phyloP scores from a whole-genome alignment of 2,888 invertebrate genomes.

The Agrotis segetum region DNA sequence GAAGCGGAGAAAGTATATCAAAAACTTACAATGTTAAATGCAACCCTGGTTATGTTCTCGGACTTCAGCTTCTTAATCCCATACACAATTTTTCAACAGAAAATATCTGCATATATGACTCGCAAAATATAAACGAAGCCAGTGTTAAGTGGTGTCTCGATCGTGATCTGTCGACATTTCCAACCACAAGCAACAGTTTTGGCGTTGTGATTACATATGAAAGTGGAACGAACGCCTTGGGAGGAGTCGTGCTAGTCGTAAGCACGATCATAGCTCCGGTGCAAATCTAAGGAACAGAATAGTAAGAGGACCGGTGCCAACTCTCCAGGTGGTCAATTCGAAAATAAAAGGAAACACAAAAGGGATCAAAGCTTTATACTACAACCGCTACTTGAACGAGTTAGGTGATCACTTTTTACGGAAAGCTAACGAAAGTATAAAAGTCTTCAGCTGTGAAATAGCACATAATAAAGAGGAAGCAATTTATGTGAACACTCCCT shows the following conservation, averaged over 20 bases:
- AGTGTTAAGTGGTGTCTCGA: conserved; percentile 95
- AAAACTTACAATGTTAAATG: conserved; percentile 92
- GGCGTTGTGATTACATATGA: conserved; percentile 95
- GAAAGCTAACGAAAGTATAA: conserved; percentile 96
- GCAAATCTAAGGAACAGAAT: conserved; percentile 94
- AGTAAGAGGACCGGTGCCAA: conserved; percentile 95
- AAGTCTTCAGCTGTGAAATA: conserved; percentile 95
- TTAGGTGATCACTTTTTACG: conserved; percentile 96
- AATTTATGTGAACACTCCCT: conserved; percentile 95
- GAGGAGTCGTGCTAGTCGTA: conserved; percentile 95
- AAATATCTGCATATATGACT: conserved; percentile 95
- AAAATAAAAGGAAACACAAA: conserved; percentile 95
- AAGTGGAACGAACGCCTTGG: conserved; percentile 95
- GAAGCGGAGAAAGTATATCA: conserved; percentile 89
- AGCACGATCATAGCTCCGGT: conserved; percentile 94
- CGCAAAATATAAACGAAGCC: conserved; percentile 92
- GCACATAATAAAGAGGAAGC: conserved; percentile 95
- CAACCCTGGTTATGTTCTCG: conserved; percentile 96
- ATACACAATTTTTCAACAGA: conserved; percentile 97
- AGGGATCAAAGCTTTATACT: conserved; percentile 96
- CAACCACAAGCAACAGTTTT: conserved; percentile 96
- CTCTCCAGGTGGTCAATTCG: conserved; percentile 93
- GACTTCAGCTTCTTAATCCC: conserved; percentile 97
- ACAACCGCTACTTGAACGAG: conserved; percentile 96
- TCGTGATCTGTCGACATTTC: conserved; percentile 97